Evolutionary conservation across 2,113 vertebrate species (phyloP).

Genomic region (Diphyllodes magnificus): DNA sequence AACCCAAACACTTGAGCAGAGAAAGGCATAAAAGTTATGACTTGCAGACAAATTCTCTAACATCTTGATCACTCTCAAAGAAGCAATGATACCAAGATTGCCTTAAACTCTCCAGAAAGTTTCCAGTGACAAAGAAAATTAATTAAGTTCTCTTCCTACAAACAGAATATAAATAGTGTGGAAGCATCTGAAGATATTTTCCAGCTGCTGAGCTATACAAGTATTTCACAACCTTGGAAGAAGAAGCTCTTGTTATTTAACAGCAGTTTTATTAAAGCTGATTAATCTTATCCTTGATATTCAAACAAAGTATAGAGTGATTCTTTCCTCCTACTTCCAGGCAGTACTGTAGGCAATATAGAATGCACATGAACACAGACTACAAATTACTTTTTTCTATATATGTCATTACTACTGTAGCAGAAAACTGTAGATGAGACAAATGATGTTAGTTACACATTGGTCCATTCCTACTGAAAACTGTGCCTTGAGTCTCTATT

Average conservation of each 20-base stretch:
- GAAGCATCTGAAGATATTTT: not conserved
- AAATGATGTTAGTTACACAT: not conserved
- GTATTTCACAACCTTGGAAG: conserved; percentile 24
- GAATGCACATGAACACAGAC: not conserved
- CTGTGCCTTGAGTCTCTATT: not conserved
- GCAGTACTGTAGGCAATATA: not conserved
- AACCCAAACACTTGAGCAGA: not conserved
- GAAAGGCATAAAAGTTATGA: not conserved
- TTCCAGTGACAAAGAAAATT: not conserved
- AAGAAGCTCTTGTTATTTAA: not conserved
- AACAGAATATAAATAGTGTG: not conserved
- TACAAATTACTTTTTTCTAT: not conserved
- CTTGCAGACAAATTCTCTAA: not conserved
- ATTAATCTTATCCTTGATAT: not conserved
- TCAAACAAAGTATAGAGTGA: not conserved
- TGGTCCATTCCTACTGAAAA: not conserved
- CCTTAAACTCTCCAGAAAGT: not conserved
- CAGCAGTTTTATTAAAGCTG: not conserved
- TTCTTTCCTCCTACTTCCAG: not conserved
- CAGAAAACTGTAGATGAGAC: not conserved
- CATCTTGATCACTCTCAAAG: not conserved
- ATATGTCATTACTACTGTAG: not conserved
- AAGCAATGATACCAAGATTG: not conserved
- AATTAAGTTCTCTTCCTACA: not conserved
- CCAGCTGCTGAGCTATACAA: not conserved